Base-by-base conservation (phyloP, 1,140 invertebrate species). In the Drosophila repleta region DNA sequence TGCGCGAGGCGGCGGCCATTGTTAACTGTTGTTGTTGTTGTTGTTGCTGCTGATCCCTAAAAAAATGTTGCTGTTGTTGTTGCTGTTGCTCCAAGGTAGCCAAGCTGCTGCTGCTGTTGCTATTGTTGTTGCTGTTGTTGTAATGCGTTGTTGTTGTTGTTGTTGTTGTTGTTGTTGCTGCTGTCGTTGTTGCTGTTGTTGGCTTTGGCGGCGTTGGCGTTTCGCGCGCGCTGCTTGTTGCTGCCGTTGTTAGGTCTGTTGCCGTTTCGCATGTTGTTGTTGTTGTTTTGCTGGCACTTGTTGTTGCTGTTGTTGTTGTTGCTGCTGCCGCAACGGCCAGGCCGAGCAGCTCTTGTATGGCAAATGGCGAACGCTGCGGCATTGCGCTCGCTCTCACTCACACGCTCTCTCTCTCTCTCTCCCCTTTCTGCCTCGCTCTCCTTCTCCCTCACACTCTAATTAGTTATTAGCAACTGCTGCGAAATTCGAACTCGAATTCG, bases 331-430 rank as follows among this genome's bases (percentile, higher is more conserved):
- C 79, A 74, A 67, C 84, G 78, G 76, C 85, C 37, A 98, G 92
- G 1, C 97, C 97, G 79, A 98, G 93, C 75, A 98, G 93, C 93
- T 98, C 97, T 92, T 98, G 97, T 90, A 98, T 98, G 74, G 96
- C 97, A 92, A 98, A 98, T 15, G 97, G 96, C 72, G 96, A 97
- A 77, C 97, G 93, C 92, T 97, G 96, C 73, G 96, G 96, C 93
- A 96, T 93, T 91, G 71, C 91, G 20, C 20, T 32, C 15, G 10
- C 37, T 41, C 8, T 11, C 45, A 13, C 3, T 21, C 24, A 5
- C 17, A 15, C 29, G 8, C 21, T 43, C 24, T 32, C 17, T 35
- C 43, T 32, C 8, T 48, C 18, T 35, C 18, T 49, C 26, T 21
- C 53, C 1, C n/a, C n/a, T n/a, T n/a, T n/a, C 26, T 13, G 1